A percentile compares a stretch with the other conserved stretches of the same genome.
Conservation (phyloP, 1,140 invertebrate species). For the Pseudomyrmex dendroicus region DNA sequence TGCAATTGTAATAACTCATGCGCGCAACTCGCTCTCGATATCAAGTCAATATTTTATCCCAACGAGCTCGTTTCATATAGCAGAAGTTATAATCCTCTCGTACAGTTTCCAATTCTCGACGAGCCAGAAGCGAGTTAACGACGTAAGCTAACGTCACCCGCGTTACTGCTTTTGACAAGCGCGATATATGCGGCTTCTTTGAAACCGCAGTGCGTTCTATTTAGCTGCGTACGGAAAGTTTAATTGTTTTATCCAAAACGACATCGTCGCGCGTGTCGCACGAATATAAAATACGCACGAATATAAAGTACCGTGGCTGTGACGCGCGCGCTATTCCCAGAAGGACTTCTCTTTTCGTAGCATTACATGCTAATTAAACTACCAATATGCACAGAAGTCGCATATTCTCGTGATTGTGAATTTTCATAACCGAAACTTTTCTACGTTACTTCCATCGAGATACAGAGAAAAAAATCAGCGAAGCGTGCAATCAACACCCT, state of each 20-base stretch:
- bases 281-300: not conserved
- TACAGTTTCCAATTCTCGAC: not conserved
- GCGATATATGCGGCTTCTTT: constrained; percentile 27
- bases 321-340: not conserved
- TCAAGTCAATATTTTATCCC: constrained; percentile 41
- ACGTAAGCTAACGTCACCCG: constrained; percentile 22
- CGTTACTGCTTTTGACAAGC: constrained; percentile 7
- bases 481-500: not conserved
- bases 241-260: constrained; percentile 17
- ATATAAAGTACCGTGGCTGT: not conserved
- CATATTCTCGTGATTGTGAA: too few species aligned
- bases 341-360: not conserved
- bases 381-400: constrained; percentile 3
- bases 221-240: constrained; percentile 14
- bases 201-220: constrained; percentile 8
- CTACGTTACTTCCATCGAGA: not conserved
- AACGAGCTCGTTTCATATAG: constrained; percentile 27
- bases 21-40: constrained; percentile 4
- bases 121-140: constrained; percentile 34
- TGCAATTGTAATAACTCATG: constrained; percentile 27
- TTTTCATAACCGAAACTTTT: not conserved
- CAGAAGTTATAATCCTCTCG: constrained; percentile 49
- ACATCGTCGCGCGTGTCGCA: not conserved
- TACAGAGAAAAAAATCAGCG: not conserved
- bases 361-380: constrained; percentile 17